Evolutionary conservation across 2,797 vertebrate species (phyloP), one percentile per base, ranked within the genome.

Genomic region (Sebastes aleutianus): DNA sequence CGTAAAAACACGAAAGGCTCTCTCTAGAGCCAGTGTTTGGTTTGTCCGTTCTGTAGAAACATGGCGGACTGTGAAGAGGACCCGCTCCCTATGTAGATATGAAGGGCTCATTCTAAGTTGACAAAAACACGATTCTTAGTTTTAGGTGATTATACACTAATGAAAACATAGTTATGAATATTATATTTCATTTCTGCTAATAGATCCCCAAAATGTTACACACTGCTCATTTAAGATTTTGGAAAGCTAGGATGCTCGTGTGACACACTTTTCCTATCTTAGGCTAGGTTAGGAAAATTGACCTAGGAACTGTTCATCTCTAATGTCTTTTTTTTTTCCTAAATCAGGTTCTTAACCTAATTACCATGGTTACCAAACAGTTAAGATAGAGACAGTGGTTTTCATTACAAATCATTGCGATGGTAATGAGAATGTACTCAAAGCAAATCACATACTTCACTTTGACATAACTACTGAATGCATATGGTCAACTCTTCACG

Each of bases 391-490:
- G 20, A 54, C 4, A 39, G 53, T 18, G 34, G 39, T 26, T 76
- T 74, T 68, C 14, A 69, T 70, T 64, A 69, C 66, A 76, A 59
- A 50, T 26, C 58, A 54, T 8, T 75, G 61, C 18, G 64, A 64
- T 59, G 62, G 14, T 59, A 29, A 61, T 75, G 61, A 65, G 62
- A 36, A 79, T 47, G 32, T 29, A 59, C 9, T 36, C 43, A 6
- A 86, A 70, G 43, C 24, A 82, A 78, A 85, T 79, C 54, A 63
- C 43, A 80, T 36, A 58, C 13, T 57, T 89, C 31, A 74, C 66
- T 77, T 50, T 67, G 24, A 78, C 34, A 73, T 57, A 76, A 56
- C 69, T 57, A 70, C 43, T 83, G 36, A 82, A 85, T 82, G 73
- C 76, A 88, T 74, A 82, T 70, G 70, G 57, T 79, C 63, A 67